Evolutionary conservation across 2,888 invertebrate species (phyloP).

Genomic region (Pristionchus exspectatus): DNA sequence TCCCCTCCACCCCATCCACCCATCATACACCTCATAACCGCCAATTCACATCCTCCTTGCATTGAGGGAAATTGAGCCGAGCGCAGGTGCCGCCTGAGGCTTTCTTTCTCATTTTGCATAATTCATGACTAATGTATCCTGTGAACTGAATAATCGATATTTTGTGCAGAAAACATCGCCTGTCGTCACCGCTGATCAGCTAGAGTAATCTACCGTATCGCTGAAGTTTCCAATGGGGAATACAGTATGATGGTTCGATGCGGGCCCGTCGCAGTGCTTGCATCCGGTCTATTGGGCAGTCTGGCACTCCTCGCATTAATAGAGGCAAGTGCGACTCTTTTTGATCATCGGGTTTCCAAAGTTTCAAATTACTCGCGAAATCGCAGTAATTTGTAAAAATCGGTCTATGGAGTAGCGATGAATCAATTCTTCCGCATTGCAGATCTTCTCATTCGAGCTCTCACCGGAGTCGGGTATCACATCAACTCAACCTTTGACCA

Average conservation of each 20-base stretch:
- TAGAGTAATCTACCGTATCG: background rate
- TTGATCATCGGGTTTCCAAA: background rate
- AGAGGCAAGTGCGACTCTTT: background rate
- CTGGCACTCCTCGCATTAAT: background rate
- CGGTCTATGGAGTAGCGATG: background rate
- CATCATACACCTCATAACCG: constrained; percentile 45
- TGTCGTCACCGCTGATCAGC: background rate
- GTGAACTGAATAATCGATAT: background rate
- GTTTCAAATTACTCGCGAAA: background rate
- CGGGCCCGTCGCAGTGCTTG: constrained; percentile 14
- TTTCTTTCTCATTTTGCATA: background rate
- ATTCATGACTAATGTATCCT: background rate
- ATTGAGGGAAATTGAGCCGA: background rate
- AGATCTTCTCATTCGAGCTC: constrained; percentile 45
- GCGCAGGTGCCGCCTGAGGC: background rate
- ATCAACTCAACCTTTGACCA: constrained; percentile 20
- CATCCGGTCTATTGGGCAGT: background rate
- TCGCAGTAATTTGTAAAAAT: no score
- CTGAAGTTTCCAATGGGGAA: background rate
- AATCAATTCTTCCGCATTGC: background rate
- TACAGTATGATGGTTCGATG: constrained; percentile 7
- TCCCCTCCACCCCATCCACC: background rate
- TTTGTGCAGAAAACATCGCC: background rate
- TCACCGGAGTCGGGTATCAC: constrained; percentile 20
- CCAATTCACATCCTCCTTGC: background rate